Percentiles rank a stretch among this genome's conserved stretches.
phyloP scores from a whole-genome alignment of 2,888 invertebrate genomes.

The Tanytarsus gracilentus region DNA sequence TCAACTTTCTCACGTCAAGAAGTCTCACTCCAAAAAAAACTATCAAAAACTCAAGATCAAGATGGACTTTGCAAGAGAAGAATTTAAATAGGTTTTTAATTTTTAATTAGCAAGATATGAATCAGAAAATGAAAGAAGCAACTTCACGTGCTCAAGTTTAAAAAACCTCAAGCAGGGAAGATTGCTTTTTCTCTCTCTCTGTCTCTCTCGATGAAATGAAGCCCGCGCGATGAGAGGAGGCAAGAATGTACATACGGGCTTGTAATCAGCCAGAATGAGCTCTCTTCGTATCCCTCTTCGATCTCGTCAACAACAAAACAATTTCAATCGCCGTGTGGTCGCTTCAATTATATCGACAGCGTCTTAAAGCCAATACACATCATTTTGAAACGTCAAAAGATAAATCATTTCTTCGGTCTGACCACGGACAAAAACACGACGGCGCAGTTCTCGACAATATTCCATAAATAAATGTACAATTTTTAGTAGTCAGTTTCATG shows the following conservation, averaged over 20 bases:
- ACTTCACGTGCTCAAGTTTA: neutral
- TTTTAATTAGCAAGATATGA: conserved; percentile 25
- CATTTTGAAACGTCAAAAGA: conserved; percentile 21
- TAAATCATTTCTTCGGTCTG: conserved; percentile 28
- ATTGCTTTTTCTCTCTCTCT: no score
- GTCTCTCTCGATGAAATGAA: neutral
- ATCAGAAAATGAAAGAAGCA: conserved; percentile 11
- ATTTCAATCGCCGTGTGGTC: conserved; percentile 27
- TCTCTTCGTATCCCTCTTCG: neutral
- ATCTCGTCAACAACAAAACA: conserved; percentile 15
- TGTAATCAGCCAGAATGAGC: neutral
- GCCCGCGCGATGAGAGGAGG: neutral
- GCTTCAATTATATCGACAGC: conserved; percentile 28
- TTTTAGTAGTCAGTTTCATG: conserved; percentile 12
- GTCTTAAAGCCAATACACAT: neutral
- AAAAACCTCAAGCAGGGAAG: neutral
- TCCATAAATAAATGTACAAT: no score
- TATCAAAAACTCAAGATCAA: neutral
- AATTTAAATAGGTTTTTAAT: conserved; percentile 25
- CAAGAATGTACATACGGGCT: neutral
- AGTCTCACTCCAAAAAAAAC: neutral
- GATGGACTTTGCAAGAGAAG: neutral
- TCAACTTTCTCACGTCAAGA: no score
- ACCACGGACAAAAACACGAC: no score
- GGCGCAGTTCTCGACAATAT: no score